Base-by-base conservation (phyloP, 2,888 invertebrate genomes). In the Suillia variegata region DNA sequence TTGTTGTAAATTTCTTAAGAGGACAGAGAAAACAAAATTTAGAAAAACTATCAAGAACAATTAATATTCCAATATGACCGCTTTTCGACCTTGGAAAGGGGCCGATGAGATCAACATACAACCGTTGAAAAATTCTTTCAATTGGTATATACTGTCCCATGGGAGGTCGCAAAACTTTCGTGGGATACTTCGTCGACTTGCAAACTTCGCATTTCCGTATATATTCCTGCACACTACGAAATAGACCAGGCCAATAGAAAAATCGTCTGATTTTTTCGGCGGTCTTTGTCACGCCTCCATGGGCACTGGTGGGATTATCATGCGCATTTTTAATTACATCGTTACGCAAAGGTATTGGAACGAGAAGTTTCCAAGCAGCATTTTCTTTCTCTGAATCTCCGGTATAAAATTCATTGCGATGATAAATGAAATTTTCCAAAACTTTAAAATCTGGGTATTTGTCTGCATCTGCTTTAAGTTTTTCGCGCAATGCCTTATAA, bases 281-380 rank as follows among this genome's bases (percentile, higher is more conserved):
- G 2, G 57, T 61, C 45, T 56, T 54, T 0, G 51, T 34, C n/a
- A 56, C 17, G 2, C 60, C 60, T 10, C 56, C 56, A 24, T 60
- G 56, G 6, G 49, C 38, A 1, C 26, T 24, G 20, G 49, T 18
- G 8, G 58, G 48, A n/a, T 57, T 24, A 4, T 58, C 47, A 26
- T 61, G 55, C 1, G 26, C 22, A 12, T 54, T 54, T 2, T 21
- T 26, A 4, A 56, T 56, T 1, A 56, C 17, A 1, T 17, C 26
- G 2, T 31, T 2, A 8, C 53, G 49, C n/a, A 53, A 8, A n/a
- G 24, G 2, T 1, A 15, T 26, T 5, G 26, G 49, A 2, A 31
- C 45, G 45, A 45, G 47, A 13, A 54, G 42, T 24, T 47, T 45
- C 54, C 45, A 54, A 1, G 26, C 3, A 45, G 2, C 6, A 8